Conservation (phyloP, 1,140 invertebrate species). For the Delia radicum region DNA sequence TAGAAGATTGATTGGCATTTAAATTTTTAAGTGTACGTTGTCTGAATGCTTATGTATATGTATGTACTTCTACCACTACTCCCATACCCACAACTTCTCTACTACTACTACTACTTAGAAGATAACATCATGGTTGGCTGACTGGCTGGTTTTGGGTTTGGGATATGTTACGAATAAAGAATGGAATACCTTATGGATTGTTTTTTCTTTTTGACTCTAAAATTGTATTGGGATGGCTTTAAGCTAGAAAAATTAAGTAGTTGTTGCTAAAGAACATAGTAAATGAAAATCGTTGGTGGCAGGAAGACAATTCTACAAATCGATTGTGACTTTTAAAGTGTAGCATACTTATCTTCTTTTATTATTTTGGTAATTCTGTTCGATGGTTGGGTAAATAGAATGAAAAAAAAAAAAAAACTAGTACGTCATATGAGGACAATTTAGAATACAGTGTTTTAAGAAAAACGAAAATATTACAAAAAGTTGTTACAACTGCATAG, state of each 20-base stretch:
- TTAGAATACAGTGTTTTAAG: background rate
- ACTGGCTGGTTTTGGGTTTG: background rate
- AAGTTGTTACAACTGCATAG: too few species aligned
- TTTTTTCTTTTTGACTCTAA: background rate
- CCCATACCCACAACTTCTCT: background rate
- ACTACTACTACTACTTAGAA: background rate
- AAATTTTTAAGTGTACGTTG: constrained; percentile 11
- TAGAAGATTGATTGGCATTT: constrained; percentile 16
- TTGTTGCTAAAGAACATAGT: background rate
- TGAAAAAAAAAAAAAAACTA: background rate
- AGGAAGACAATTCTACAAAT: constrained; percentile 12
- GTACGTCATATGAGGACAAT: background rate
- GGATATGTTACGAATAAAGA: background rate
- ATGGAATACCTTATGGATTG: constrained; percentile 4
- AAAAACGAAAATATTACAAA: too few species aligned
- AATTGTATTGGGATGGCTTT: constrained; percentile 3
- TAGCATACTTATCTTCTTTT: background rate
- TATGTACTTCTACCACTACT: background rate
- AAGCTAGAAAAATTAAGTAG: background rate
- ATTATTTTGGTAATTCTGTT: background rate
- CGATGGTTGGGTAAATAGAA: background rate
- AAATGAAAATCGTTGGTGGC: constrained; percentile 2
- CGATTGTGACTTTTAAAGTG: background rate
- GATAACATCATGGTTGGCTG: constrained; percentile 6
- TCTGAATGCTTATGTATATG: constrained; percentile 6